Conservation (phyloP, 2,888 invertebrate genomes). For the Stenodema calcarata region DNA sequence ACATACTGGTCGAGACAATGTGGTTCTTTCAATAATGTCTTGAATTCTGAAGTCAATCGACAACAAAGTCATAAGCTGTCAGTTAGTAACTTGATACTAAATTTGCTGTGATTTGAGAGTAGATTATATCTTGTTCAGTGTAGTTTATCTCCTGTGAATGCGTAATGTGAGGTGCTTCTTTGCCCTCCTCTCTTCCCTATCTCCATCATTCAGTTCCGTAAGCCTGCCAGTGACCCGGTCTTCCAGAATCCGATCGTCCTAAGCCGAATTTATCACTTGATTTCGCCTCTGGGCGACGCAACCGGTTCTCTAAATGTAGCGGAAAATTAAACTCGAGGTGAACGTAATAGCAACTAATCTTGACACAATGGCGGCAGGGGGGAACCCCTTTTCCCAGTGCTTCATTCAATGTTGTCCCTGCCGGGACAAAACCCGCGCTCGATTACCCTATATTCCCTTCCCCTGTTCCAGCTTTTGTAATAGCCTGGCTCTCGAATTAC, state of each 20-base stretch:
- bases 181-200: neutral
- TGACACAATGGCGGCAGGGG: conserved; percentile 16
- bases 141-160: too few relatives aligned
- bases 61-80: too few relatives aligned
- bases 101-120: too few relatives aligned
- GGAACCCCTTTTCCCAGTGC: neutral
- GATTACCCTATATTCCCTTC: neutral
- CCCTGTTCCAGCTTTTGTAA: neutral
- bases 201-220: neutral
- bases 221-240: conserved; percentile 27
- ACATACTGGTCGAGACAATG: too few relatives aligned
- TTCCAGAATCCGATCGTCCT: conserved; percentile 19
- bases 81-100: too few relatives aligned
- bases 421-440: conserved; percentile 3
- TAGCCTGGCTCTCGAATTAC: neutral
- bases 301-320: conserved; percentile 30
- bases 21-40: too few relatives aligned
- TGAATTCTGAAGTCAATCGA: too few relatives aligned
- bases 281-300: conserved; percentile 30
- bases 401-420: neutral
- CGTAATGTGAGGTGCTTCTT: too few relatives aligned
- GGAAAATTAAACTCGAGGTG: conserved; percentile 46
- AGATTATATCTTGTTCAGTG: too few relatives aligned
- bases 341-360: conserved; percentile 42
- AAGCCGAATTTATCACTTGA: conserved; percentile 44